Evolutionary conservation across 2,113 vertebrate genomes (phyloP).

Genomic region (Ochotona curzoniae): DNA sequence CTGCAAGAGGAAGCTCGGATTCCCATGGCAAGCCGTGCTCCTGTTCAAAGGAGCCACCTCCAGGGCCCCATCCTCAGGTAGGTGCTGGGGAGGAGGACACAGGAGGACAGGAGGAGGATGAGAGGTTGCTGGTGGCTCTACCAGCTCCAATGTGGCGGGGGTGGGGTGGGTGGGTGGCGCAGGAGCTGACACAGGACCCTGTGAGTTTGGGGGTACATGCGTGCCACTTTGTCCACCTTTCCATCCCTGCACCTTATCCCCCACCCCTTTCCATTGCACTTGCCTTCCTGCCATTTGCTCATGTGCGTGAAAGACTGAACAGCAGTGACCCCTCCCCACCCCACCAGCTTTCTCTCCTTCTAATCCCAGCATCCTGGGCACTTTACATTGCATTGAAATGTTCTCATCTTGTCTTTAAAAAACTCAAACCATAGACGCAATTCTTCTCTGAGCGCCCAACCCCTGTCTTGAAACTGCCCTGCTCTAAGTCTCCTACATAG

Average conservation of each 20-base stretch:
- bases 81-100: conserved; percentile 1
- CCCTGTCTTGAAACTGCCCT: background rate
- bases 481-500: background rate
- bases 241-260: background rate
- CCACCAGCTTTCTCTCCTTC: background rate
- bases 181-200: background rate
- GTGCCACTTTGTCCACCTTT: background rate
- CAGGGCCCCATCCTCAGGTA: conserved; percentile 81
- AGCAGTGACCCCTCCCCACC: background rate
- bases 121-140: background rate
- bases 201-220: background rate
- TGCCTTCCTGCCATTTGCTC: background rate
- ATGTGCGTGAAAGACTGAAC: background rate
- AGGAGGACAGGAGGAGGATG: background rate
- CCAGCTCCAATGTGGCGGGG: background rate
- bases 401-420: conserved; percentile 18
- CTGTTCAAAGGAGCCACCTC: conserved; percentile 75
- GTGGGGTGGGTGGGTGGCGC: no score
- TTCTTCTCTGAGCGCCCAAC: background rate
- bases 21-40: conserved; percentile 76
- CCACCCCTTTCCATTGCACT: background rate
- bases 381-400: background rate
- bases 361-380: background rate
- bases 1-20: conserved; percentile 26
- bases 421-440: background rate